Evolutionary conservation across 2,113 vertebrate species (phyloP).

Genomic region (Pangasianodon hypophthalmus): DNA sequence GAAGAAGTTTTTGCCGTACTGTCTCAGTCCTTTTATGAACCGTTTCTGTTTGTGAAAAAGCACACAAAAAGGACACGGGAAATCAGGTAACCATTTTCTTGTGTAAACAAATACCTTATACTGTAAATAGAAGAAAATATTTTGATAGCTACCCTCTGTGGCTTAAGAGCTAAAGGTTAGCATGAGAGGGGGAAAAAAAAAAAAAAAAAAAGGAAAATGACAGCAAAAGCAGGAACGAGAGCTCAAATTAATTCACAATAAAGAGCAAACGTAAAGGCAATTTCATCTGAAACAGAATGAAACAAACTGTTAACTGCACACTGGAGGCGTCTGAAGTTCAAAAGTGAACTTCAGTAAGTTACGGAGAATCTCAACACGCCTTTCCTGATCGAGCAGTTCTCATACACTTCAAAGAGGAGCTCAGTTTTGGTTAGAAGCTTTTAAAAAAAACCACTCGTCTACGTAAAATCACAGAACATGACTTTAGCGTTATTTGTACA

Average conservation of each 20-base stretch:
- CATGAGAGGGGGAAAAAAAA: constrained; percentile 60
- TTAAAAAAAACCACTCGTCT: background rate
- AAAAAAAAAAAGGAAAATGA: constrained; percentile 69
- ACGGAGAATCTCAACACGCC: constrained; percentile 50
- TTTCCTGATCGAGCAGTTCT: constrained; percentile 29
- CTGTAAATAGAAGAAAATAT: constrained; percentile 51
- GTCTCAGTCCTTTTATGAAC: constrained; percentile 96
- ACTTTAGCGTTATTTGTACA: background rate
- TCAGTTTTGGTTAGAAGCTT: constrained; percentile 19
- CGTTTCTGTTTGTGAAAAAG: constrained; percentile 83
- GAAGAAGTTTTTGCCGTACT: constrained; percentile 99
- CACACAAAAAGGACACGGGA: constrained; percentile 49
- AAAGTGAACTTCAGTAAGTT: constrained; percentile 63
- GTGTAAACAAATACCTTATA: constrained; percentile 5
- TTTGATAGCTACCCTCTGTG: constrained; percentile 54
- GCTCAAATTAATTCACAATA: constrained; percentile 47
- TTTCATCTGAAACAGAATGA: constrained; percentile 35
- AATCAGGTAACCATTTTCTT: background rate
- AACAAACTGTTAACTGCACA: constrained; percentile 30
- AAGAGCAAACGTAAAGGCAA: constrained; percentile 30
- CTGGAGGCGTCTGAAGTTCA: constrained; percentile 58
- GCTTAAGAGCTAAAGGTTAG: constrained; percentile 57
- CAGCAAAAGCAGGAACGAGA: constrained; percentile 62
- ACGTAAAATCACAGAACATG: constrained; percentile 6
- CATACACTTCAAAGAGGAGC: constrained; percentile 41